phyloP scores from a whole-genome alignment of 2,888 invertebrate genomes.

The Leptopilina myrica region DNA sequence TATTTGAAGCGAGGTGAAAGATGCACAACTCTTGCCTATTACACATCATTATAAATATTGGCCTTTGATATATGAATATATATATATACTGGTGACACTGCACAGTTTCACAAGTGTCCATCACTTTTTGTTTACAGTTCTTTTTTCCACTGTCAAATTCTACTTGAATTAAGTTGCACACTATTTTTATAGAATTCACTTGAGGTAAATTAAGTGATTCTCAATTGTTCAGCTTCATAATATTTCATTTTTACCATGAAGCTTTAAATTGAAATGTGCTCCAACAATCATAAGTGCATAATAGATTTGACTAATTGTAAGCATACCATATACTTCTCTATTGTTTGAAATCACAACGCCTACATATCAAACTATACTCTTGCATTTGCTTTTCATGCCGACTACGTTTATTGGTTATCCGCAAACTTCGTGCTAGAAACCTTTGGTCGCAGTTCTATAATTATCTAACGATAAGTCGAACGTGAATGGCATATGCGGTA shows the following conservation, averaged over 20 bases:
- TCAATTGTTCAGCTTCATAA: background rate
- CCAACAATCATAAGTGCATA: background rate
- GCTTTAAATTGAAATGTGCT: background rate
- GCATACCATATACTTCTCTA: constrained; percentile 11
- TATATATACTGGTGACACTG: background rate
- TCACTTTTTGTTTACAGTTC: no score
- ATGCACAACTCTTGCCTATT: background rate
- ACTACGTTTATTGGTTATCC: constrained; percentile 27
- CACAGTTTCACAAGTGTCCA: no score
- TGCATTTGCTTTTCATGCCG: constrained; percentile 20
- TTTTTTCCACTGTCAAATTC: no score
- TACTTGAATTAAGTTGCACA: background rate
- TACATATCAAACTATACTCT: constrained; percentile 26
- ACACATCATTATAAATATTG: background rate
- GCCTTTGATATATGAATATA: background rate
- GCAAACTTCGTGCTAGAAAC: constrained; percentile 34
- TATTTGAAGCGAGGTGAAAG: constrained; percentile 6
- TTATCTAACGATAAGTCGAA: constrained; percentile 26
- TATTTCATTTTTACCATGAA: background rate
- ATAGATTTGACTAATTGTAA: constrained; percentile 10
- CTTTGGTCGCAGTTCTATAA: constrained; percentile 32
- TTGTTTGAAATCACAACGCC: constrained; percentile 33
- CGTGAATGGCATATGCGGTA: constrained; percentile 13
- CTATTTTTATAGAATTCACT: background rate
- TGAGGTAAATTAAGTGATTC: background rate